Base-by-base conservation (phyloP, 2,797 vertebrate genomes). In the Triplophysa bombifrons region DNA sequence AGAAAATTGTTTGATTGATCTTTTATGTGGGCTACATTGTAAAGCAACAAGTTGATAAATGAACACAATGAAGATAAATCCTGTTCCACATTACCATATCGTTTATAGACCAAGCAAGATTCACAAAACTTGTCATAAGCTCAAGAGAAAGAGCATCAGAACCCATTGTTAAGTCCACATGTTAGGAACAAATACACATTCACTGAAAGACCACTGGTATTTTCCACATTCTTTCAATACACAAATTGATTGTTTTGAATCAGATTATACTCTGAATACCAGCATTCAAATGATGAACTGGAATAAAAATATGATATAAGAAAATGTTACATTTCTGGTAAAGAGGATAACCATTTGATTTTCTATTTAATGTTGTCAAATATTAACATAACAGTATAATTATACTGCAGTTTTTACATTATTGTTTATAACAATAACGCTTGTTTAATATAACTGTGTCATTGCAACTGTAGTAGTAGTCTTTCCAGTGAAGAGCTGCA, bases 401-500 rank as follows among this genome's bases (percentile, higher is more conserved):
- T 46, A 46, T 46, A 12, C 13, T 10, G 44, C 44, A 48, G 46
- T 2, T 46, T 46, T 46, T 46, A 46, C 44, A 46, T 46, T 46
- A 48, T 48, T 41, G 41, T 48, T 48, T 48, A 10, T 11, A 13
- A 48, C 46, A 13, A 2, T 2, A 2, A 13, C 2, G 1, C 46
- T 3, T 48, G 34, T 38, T 38, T 38, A 38, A 48, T 48, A 12
- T 48, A 48, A 48, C 41, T 10, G 41, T 12, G 46, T 68, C 38
- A 68, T 19, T 0, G 53, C 19, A 55, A 34, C 63, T 60, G 68
- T 30, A 76, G 63, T 1, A 76, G 63, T 1, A 41, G 76, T 53
- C 68, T 64, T 58, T 53, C 76, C 41, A 60, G 46, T 64, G 67
- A 60, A 63, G 12, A 48, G 38, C 75, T 46, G 72, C 76, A 84